Conservation (phyloP, 2,113 vertebrate species). For the Pavo muticus region DNA sequence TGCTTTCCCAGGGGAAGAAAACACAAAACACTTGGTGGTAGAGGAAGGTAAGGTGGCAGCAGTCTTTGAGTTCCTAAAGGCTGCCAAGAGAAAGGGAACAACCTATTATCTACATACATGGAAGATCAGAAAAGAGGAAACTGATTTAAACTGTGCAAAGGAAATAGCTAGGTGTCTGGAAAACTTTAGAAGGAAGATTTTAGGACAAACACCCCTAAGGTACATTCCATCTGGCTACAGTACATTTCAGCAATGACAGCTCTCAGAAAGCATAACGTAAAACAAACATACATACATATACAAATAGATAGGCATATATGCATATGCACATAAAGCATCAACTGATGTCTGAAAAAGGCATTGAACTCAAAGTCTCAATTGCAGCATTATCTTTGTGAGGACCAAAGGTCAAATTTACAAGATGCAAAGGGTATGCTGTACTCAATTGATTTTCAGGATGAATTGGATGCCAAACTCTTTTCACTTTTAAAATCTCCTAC, state of each 20-base stretch:
- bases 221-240: neutral
- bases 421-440: neutral
- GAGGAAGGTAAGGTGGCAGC: neutral
- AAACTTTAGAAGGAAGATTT: neutral
- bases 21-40: neutral
- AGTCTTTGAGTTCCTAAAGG: neutral
- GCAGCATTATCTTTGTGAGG: neutral
- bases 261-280: neutral
- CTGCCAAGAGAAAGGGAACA: neutral
- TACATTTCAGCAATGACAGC: neutral
- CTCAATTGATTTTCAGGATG: neutral
- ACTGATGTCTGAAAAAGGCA: neutral
- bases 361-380: neutral
- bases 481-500: neutral
- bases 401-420: neutral
- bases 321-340: neutral
- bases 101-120: neutral
- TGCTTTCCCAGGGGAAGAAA: neutral
- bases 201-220: neutral
- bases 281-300: neutral
- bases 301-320: neutral
- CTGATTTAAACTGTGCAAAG: rapidly evolving
- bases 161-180: neutral
- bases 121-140: neutral
- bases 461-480: neutral